A percentile compares a stretch with the other conserved stretches of the same genome.
Conservation (phyloP, 2,113 vertebrate species). For the Catharus fuscescens region DNA sequence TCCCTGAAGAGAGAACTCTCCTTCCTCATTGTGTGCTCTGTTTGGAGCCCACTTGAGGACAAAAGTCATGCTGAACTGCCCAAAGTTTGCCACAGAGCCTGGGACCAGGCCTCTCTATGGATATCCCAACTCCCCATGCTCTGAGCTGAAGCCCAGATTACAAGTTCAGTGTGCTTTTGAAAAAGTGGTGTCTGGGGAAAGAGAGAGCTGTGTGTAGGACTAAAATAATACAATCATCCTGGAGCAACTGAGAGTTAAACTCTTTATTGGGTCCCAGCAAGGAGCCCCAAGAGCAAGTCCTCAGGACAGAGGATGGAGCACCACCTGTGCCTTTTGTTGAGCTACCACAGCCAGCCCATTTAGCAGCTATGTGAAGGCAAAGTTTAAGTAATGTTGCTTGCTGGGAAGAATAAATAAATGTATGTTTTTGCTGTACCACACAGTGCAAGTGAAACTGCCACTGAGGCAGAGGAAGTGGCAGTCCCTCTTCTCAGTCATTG, state of each 20-base stretch:
- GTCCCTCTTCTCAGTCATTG: background rate
- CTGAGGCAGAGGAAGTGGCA: slow-evolving; percentile 26
- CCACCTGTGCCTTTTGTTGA: background rate
- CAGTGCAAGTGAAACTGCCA: background rate
- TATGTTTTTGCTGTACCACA: background rate
- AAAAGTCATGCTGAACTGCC: background rate
- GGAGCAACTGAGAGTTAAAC: background rate
- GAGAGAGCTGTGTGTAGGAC: background rate
- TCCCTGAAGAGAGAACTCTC: background rate
- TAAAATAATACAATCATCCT: background rate
- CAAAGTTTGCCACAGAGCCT: background rate
- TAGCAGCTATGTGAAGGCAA: background rate
- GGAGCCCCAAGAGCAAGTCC: background rate
- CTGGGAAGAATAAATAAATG: background rate
- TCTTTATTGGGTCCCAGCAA: background rate
- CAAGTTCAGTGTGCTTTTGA: background rate
- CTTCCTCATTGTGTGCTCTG: background rate
- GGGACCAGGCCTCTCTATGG: fast-evolving
- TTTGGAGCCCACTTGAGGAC: background rate
- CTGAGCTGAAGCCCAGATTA: background rate
- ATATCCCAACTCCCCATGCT: background rate
- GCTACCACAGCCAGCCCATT: background rate
- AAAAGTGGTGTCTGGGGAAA: background rate
- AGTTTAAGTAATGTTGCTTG: background rate
- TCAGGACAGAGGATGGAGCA: background rate